phyloP scores from a whole-genome alignment of 2,113 vertebrate species.

The Orientallactaga bullata region DNA sequence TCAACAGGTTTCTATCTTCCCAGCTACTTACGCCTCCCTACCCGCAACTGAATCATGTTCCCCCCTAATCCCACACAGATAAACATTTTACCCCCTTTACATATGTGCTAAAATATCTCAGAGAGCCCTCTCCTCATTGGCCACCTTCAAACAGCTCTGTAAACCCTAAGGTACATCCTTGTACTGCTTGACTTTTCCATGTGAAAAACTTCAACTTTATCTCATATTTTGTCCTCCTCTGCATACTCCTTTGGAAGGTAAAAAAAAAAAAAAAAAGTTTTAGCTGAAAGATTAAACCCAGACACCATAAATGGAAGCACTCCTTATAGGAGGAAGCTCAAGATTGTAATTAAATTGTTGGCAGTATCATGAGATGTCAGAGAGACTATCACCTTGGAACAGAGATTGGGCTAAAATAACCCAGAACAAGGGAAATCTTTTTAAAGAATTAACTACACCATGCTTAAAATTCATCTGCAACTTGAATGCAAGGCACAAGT shows the following conservation, averaged over 20 bases:
- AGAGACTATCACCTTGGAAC: conserved; percentile 54
- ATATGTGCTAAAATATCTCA: not conserved
- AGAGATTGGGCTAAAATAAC: conserved; percentile 61
- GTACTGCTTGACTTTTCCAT: not conserved
- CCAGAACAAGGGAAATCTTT: conserved; percentile 38
- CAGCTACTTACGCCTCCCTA: not conserved
- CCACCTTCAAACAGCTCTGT: not conserved
- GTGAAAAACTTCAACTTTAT: not conserved
- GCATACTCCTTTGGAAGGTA: conserved; percentile 33
- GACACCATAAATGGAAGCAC: conserved; percentile 41
- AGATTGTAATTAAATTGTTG: conserved; percentile 61
- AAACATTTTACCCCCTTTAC: not conserved
- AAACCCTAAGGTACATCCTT: not conserved
- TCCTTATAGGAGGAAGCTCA: conserved; percentile 23
- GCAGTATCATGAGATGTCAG: conserved; percentile 22
- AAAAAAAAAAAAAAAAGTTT: conserved; percentile 40
- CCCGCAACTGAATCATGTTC: not conserved
- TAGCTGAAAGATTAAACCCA: conserved; percentile 47
- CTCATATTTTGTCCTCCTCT: not conserved
- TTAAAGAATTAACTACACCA: conserved; percentile 13
- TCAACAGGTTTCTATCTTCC: not conserved
- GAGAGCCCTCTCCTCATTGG: conserved; percentile 15
- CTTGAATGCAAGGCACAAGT: conserved; percentile 35
- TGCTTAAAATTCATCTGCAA: not conserved
- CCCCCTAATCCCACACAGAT: not conserved